These are phyloP conservation scores for Eupsilia transversa DNA, from an alignment of 2,888 invertebrate genomes.

Conservation along the genomic window DNA sequence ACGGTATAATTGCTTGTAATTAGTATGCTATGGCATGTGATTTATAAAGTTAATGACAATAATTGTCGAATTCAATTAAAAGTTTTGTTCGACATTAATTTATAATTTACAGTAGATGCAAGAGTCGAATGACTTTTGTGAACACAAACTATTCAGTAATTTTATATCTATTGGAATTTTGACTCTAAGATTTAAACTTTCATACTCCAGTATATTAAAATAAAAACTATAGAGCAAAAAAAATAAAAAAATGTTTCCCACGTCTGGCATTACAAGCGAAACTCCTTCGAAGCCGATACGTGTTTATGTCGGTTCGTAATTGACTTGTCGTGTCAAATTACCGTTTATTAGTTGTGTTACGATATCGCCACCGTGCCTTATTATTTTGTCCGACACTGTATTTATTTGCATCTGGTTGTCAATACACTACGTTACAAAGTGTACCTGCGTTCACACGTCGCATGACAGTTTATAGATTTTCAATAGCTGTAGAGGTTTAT, in stretches of 20 bases:
- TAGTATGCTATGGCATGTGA: slow-evolving; percentile 19
- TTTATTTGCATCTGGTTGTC: slow-evolving; percentile 81
- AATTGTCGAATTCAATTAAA: slow-evolving; percentile 27
- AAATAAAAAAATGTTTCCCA: slow-evolving; percentile 76
- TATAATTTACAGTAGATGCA: background rate
- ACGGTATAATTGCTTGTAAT: slow-evolving; percentile 44
- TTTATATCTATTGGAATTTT: background rate
- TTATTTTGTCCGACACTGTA: slow-evolving; percentile 83
- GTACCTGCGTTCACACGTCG: slow-evolving; percentile 56
- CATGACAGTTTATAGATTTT: slow-evolving; percentile 52
- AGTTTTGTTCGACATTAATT: slow-evolving; percentile 1
- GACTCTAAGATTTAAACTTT: background rate
- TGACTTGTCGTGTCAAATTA: slow-evolving; percentile 90
- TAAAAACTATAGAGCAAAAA: slow-evolving; percentile 7
- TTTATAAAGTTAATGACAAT: slow-evolving; percentile 4
- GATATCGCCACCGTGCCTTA: slow-evolving; percentile 82
- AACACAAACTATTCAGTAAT: background rate
- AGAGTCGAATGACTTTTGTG: background rate
- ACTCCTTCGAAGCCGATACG: slow-evolving; percentile 82
- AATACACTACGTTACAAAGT: slow-evolving; percentile 73
- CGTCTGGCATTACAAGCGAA: slow-evolving; percentile 81
- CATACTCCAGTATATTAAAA: background rate
- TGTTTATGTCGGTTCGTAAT: slow-evolving; percentile 87
- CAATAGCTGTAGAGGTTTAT: slow-evolving; percentile 38
- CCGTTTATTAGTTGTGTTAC: slow-evolving; percentile 88